A percentile compares a stretch with the other conserved stretches of the same genome.
Conservation (phyloP, 2,888 invertebrate genomes). For the Dichetophora obliterata region DNA sequence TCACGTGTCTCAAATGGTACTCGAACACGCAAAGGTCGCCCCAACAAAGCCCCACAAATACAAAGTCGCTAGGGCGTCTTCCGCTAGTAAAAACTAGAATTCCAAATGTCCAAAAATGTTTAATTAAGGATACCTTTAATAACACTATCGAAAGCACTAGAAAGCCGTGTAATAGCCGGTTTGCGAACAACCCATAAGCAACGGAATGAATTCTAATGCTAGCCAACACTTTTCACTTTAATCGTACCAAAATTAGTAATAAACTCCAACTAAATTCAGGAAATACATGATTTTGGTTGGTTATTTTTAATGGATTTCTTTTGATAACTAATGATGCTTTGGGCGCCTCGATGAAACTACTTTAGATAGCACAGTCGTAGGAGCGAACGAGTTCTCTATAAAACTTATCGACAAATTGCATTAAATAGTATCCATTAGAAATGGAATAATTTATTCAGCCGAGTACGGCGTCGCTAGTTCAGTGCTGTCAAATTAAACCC, state of each 20-base stretch:
- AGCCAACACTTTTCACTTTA: no score
- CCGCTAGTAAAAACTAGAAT: neutral
- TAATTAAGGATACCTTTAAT: neutral
- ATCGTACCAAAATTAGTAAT: no score
- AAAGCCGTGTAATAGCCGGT: no score
- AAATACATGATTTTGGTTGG: no score
- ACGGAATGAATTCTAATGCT: no score
- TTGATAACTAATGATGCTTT: neutral
- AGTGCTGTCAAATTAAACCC: neutral
- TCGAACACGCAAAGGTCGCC: slow-evolving; percentile 22
- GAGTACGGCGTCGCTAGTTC: neutral
- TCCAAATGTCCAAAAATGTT: neutral
- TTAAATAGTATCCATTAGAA: neutral
- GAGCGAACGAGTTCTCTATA: no score
- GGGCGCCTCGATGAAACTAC: slow-evolving; percentile 4
- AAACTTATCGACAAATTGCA: neutral
- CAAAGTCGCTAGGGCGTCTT: neutral
- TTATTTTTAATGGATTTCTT: no score
- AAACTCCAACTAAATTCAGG: no score
- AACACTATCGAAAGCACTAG: no score
- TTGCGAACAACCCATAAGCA: no score
- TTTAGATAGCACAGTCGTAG: no score
- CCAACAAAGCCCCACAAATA: neutral
- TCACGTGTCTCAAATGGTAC: slow-evolving; percentile 28
- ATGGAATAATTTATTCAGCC: neutral